Percentiles rank a stretch among this genome's conserved stretches.
Conservation (phyloP, 2,888 invertebrate species). For the Trissolcus brochymenae region DNA sequence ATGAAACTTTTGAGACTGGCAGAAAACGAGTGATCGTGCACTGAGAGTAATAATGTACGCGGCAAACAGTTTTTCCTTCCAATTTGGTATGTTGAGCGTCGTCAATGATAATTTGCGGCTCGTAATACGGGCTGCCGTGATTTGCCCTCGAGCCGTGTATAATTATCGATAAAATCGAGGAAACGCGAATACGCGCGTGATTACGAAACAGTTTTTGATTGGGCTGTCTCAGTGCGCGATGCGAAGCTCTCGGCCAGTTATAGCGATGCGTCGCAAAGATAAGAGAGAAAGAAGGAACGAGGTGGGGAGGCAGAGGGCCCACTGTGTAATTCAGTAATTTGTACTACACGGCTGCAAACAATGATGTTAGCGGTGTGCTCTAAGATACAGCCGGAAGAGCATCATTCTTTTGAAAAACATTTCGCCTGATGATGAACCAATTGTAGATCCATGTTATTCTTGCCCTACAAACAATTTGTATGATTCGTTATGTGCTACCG, state of each 20-base stretch:
- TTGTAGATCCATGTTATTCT: slow-evolving; percentile 20
- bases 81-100: slow-evolving; percentile 43
- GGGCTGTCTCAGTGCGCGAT: slow-evolving; percentile 3
- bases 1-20: background rate
- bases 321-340: slow-evolving; percentile 57
- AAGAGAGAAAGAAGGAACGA: slow-evolving; percentile 19
- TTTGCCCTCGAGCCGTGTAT: slow-evolving; percentile 43
- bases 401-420: slow-evolving; percentile 48
- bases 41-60: background rate
- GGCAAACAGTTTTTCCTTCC: slow-evolving; percentile 22
- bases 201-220: slow-evolving; percentile 56
- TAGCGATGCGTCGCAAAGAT: slow-evolving; percentile 36
- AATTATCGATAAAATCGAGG: slow-evolving; percentile 58
- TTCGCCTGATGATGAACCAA: slow-evolving; percentile 42
- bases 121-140: slow-evolving; percentile 46
- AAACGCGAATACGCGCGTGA: slow-evolving; percentile 55
- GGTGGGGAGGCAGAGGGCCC: slow-evolving; percentile 17
- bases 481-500: slow-evolving; percentile 47
- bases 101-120: slow-evolving; percentile 54
- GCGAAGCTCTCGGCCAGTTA: background rate
- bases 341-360: slow-evolving; percentile 58
- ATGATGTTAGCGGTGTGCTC: slow-evolving; percentile 35
- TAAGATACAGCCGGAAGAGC: slow-evolving; percentile 42
- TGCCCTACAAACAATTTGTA: slow-evolving; percentile 44
- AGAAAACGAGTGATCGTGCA: background rate